Evolutionary conservation across 92 coral and sea anemone genomes (phyloP), one percentile per base, ranked within the genome.

Genomic region (Zoanthus sociatus): DNA sequence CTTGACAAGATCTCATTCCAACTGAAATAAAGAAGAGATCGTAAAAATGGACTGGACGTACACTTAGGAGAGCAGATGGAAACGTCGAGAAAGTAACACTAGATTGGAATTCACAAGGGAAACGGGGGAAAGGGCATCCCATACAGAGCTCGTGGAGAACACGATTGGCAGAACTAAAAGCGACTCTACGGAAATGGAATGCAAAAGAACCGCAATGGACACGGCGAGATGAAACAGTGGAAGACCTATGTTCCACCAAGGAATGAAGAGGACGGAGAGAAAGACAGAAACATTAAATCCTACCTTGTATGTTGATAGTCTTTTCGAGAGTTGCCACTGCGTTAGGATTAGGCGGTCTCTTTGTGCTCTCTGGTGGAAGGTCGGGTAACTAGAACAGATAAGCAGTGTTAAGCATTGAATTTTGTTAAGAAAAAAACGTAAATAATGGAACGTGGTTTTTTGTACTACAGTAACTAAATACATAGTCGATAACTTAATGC

Each of bases 291-390:
- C 69, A 21, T 13, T 3, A 6, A 30, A 12, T 5, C 79, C 83
- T 87, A 94, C 98, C 95, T 83, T 95, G 98, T 76, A 95, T 95
- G 18, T 72, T 82, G 82, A 93, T 91, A 32, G 96, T 96, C 86
- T 96, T 95, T 88, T 97, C 99, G 45, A 97, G 94, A 0, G 96
- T 89, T 66, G 96, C 95, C 37, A 97, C 95, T 30, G 99, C 98
- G 76, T 97, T 95, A n/a, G 86, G 88, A 78, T 97, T 95, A 6
- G 99, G 98, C 33, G 98, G 94, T 71, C 92, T 92, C 26, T 90
- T 94, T 56, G 96, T 83, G 72, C 98, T 96, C 67, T 97, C 99
- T 53, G 90, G 92, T 37, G 98, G 87, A 48, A 97, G 92, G 73
- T 93, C 97, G 33, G 98, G 98, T 9, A 97, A 78, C 99, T 97